Conservation (phyloP, 2,888 invertebrate species). For the Caenorhabditis becei region DNA sequence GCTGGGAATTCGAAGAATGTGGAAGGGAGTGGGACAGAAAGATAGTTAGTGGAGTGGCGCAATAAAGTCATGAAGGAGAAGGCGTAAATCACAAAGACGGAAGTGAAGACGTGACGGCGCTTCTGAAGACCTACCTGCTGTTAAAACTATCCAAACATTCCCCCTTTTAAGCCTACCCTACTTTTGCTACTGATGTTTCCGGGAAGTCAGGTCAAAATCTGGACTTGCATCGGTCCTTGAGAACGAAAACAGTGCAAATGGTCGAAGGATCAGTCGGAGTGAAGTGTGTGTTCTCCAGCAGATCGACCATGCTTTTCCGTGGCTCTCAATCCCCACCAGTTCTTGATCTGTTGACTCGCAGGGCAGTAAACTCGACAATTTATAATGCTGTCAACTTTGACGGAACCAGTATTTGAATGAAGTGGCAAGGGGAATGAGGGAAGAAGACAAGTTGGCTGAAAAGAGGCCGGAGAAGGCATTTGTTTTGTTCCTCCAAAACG, state of each 20-base stretch:
- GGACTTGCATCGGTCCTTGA: not conserved
- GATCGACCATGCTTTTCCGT: not conserved
- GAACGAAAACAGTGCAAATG: constrained; percentile 24
- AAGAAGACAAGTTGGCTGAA: not conserved
- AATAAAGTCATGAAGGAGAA: constrained; percentile 22
- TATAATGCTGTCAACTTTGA: constrained; percentile 1
- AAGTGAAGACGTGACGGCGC: constrained; percentile 16
- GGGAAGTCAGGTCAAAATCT: not conserved
- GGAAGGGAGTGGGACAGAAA: not conserved
- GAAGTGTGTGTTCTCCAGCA: too few relatives aligned
- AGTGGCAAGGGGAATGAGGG: not conserved
- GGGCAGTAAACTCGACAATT: not conserved
- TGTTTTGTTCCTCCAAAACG: not conserved
- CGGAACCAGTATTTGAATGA: not conserved
- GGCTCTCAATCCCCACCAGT: not conserved
- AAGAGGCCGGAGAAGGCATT: not conserved
- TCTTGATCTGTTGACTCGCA: not conserved
- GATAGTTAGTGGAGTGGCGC: too few relatives aligned
- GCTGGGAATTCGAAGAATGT: constrained; percentile 29
- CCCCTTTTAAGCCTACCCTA: not conserved
- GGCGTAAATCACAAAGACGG: constrained; percentile 35
- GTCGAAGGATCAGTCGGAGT: constrained; percentile 24
- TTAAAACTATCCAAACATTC: constrained; percentile 35
- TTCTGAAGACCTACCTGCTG: constrained; percentile 8
- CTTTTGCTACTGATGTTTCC: not conserved